phyloP scores from a whole-genome alignment of 2,113 vertebrate genomes.

The Anhinga rufa region DNA sequence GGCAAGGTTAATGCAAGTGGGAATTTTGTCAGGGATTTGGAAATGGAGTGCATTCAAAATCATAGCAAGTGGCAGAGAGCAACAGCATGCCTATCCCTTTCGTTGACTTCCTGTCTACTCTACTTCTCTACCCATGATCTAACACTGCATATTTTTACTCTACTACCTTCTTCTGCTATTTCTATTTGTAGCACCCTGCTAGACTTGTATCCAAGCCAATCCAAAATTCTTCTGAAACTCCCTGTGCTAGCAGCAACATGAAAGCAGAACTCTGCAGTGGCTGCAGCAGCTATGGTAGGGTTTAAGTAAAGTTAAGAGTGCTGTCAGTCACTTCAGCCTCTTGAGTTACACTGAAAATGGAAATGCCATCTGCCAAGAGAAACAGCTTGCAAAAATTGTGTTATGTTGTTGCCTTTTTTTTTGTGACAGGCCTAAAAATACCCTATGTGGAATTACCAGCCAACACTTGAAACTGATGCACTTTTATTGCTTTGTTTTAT shows the following conservation, averaged over 20 bases:
- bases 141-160: slow-evolving; percentile 29
- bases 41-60: background rate
- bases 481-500: background rate
- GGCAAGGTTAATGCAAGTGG: background rate
- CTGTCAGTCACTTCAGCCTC: background rate
- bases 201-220: slow-evolving; percentile 54
- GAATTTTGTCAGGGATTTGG: background rate
- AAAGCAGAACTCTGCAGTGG: slow-evolving; percentile 53
- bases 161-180: slow-evolving; percentile 60
- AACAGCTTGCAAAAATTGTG: background rate
- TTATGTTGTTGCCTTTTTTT: background rate
- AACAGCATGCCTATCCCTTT: background rate
- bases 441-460: background rate
- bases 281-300: background rate
- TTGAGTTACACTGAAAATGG: background rate
- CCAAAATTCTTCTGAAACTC: slow-evolving; percentile 50
- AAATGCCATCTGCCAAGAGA: background rate
- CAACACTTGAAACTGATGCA: background rate
- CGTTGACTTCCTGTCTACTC: background rate
- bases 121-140: slow-evolving; percentile 9
- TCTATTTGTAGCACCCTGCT: slow-evolving; percentile 54
- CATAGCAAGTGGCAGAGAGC: background rate
- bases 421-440: background rate
- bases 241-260: slow-evolving; percentile 11
- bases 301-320: background rate